Base-by-base conservation (phyloP, 2,888 invertebrate genomes). In the Drosophila glabriapex region DNA sequence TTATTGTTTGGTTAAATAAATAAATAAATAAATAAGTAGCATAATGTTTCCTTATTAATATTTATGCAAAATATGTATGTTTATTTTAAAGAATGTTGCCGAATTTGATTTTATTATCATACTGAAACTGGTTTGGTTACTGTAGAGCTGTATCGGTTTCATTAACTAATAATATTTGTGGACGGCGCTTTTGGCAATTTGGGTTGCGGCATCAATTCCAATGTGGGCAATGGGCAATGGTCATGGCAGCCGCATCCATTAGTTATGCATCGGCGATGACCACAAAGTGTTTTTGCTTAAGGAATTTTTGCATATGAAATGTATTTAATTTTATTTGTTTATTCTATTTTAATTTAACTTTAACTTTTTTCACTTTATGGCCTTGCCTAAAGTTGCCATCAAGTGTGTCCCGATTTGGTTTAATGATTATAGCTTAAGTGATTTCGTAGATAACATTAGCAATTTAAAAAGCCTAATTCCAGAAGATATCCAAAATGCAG, bases 11-110 rank as follows among this genome's bases (percentile, higher is more conserved):
- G 25, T 10, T 25, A 22, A 37, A n/a, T n/a, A n/a, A n/a, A n/a
- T n/a, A n/a, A n/a, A n/a, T n/a, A n/a, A n/a, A n/a, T n/a, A n/a
- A n/a, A n/a, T n/a, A n/a, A 10, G 29, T 6, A 14, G 16, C 39
- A 54, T 16, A n/a, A 56, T 39, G 28, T 68, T 52, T 29, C 41
- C 31, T 37, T 67, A 78, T 65, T 64, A 73, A 87, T 77, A 80
- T 83, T 79, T 85, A 85, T 75, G 72, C 68, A 82, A 85, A 73
- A 73, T 82, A 76, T 85, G 83, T 90, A 73, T 81, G 65, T 71
- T 78, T 16, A 22, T 46, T 68, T 62, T 80, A 39, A 55, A 85
- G 86, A 86, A 86, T 86, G 80, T 68, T 79, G 76, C 68, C 81
- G 73, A 89, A 70, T 89, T 76, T 64, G 68, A 68, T 85, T 90